Percentiles rank a stretch among this genome's conserved stretches.
These are phyloP conservation scores for Solen grandis DNA, from an alignment of 1,140 invertebrate genomes.

Conservation along the genomic window DNA sequence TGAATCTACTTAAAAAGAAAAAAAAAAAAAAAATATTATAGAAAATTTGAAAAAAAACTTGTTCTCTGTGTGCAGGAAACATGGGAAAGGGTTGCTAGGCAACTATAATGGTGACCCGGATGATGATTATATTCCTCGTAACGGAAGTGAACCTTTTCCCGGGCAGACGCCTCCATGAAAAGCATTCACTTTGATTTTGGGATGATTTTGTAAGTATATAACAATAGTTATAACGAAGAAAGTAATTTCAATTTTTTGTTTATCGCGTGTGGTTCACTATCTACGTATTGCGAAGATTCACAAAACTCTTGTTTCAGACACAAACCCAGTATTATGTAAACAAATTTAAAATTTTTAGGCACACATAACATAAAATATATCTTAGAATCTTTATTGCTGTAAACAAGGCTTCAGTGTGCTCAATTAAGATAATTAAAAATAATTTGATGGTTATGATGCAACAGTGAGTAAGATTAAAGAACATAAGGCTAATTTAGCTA, in stretches of 20 bases:
- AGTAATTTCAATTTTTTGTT: background rate
- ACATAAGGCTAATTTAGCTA: too few species aligned
- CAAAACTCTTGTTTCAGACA: too few species aligned
- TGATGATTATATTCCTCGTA: slow-evolving; percentile 87
- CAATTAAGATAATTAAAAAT: too few species aligned
- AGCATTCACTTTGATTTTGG: slow-evolving; percentile 74
- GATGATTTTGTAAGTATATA: slow-evolving; percentile 74
- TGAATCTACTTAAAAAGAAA: too few species aligned
- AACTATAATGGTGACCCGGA: slow-evolving; percentile 90
- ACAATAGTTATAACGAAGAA: too few species aligned
- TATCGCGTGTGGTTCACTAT: background rate
- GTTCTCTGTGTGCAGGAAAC: slow-evolving; percentile 54
- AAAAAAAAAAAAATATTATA: too few species aligned
- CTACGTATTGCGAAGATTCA: background rate
- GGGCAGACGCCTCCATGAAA: slow-evolving; percentile 59
- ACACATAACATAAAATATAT: background rate
- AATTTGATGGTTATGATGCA: too few species aligned
- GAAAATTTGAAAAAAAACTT: background rate
- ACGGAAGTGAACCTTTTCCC: slow-evolving; percentile 77
- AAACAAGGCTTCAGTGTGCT: too few species aligned
- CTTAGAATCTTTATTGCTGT: background rate
- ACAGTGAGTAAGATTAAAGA: too few species aligned
- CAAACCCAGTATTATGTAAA: background rate
- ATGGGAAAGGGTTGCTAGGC: slow-evolving; percentile 91
- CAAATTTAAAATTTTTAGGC: too few species aligned